A percentile compares a stretch with the other conserved stretches of the same genome.
Conservation (phyloP, 1,140 invertebrate genomes). For the Drosophila orena region DNA sequence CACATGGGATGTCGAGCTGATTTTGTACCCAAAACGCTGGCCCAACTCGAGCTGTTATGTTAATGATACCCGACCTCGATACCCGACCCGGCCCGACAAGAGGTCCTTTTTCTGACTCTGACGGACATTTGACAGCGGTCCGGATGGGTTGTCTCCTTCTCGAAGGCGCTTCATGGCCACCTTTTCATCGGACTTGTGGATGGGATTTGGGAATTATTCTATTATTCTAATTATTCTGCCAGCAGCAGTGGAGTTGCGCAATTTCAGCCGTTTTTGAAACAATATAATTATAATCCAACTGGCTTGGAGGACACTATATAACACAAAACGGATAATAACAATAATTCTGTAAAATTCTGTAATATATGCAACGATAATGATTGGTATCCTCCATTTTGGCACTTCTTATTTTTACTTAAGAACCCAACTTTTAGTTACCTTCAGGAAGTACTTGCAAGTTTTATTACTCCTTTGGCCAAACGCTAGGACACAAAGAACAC, state of each 20-base stretch:
- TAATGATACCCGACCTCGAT: slow-evolving; percentile 17
- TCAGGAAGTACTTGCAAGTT: neutral
- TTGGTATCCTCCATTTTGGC: neutral
- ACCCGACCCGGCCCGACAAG: too few species aligned
- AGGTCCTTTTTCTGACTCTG: neutral
- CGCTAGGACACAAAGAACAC: neutral
- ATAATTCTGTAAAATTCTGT: too few species aligned
- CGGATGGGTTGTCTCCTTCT: neutral
- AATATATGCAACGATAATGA: too few species aligned
- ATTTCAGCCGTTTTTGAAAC: too few species aligned
- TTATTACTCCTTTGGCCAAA: neutral
- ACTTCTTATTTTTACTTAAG: neutral
- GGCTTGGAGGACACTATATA: too few species aligned
- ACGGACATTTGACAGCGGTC: slow-evolving; percentile 22
- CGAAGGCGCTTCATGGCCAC: neutral
- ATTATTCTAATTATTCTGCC: neutral
- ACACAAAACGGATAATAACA: too few species aligned
- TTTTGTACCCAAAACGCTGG: neutral
- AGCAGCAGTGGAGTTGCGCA: neutral
- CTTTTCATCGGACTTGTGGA: neutral
- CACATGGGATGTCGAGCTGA: slow-evolving; percentile 17
- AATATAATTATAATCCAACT: too few species aligned
- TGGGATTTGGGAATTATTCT: neutral
- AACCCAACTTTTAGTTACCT: neutral
- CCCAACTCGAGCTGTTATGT: slow-evolving; percentile 14